phyloP scores from a whole-genome alignment of 2,797 vertebrate species.

The Garrulus glandarius region DNA sequence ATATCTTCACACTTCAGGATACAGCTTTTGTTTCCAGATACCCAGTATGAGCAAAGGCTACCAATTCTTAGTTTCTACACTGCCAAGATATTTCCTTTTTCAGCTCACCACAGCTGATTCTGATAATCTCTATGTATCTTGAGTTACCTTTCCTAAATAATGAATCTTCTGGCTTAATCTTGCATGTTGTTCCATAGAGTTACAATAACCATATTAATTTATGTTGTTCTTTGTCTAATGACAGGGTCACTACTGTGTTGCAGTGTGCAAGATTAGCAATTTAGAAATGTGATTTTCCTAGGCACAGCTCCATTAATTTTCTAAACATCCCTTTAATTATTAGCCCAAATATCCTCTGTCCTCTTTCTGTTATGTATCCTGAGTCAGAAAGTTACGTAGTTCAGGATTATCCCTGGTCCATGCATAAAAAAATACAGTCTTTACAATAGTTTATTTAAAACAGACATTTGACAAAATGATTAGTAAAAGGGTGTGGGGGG shows the following conservation, averaged over 20 bases:
- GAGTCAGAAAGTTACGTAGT: background rate
- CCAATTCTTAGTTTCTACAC: background rate
- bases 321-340: background rate
- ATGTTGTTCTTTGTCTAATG: background rate
- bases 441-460: background rate
- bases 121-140: background rate
- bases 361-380: background rate
- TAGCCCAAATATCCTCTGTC: background rate
- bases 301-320: background rate
- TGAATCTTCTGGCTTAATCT: background rate
- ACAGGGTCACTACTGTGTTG: background rate
- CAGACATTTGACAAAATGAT: background rate
- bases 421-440: background rate
- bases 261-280: background rate
- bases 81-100: background rate
- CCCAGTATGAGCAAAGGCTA: background rate
- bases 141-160: background rate
- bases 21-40: background rate
- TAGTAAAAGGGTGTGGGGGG: rapidly evolving
- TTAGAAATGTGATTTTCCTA: background rate
- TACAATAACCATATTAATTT: background rate
- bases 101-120: background rate
- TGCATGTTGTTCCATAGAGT: background rate
- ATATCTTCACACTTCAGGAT: background rate
- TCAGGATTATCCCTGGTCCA: background rate